phyloP scores from a whole-genome alignment of 2,113 vertebrate genomes.

The Manacus vitellinus region DNA sequence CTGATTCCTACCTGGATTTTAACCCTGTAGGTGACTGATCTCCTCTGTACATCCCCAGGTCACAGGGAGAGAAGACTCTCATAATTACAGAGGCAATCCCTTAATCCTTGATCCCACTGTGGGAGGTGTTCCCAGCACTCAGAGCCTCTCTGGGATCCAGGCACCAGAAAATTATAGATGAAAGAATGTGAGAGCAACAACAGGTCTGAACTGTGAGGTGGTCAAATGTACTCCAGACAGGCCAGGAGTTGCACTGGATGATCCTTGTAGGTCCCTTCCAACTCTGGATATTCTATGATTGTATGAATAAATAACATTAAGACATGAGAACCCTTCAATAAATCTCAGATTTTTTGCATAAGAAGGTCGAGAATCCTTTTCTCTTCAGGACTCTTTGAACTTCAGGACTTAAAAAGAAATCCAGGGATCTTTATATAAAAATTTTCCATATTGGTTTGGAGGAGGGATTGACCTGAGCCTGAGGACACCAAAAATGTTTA shows the following conservation, averaged over 20 bases:
- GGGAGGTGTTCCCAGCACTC: rapidly evolving
- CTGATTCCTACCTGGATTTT: not conserved
- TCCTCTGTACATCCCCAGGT: not conserved
- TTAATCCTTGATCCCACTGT: not conserved
- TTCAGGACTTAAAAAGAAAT: not conserved
- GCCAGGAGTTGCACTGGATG: not conserved
- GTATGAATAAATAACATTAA: rapidly evolving
- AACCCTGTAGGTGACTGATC: not conserved
- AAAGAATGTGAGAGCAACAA: not conserved
- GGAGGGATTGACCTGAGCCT: not conserved
- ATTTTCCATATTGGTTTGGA: not conserved
- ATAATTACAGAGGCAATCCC: not conserved
- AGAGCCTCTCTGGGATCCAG: not conserved
- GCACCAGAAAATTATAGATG: not conserved
- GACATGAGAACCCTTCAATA: rapidly evolving
- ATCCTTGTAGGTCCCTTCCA: too few species aligned
- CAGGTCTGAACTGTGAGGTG: not conserved
- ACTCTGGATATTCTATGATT: not conserved
- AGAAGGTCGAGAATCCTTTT: not conserved
- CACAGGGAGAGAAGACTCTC: not conserved
- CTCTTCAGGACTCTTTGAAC: not conserved
- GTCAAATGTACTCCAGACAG: rapidly evolving
- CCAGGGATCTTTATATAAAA: not conserved
- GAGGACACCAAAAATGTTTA: not conserved
- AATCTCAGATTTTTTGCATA: not conserved